A percentile compares a stretch with the other conserved stretches of the same genome.
Evolutionary conservation across 2,797 vertebrate species (phyloP).

Genomic region (Catharus ustulatus): DNA sequence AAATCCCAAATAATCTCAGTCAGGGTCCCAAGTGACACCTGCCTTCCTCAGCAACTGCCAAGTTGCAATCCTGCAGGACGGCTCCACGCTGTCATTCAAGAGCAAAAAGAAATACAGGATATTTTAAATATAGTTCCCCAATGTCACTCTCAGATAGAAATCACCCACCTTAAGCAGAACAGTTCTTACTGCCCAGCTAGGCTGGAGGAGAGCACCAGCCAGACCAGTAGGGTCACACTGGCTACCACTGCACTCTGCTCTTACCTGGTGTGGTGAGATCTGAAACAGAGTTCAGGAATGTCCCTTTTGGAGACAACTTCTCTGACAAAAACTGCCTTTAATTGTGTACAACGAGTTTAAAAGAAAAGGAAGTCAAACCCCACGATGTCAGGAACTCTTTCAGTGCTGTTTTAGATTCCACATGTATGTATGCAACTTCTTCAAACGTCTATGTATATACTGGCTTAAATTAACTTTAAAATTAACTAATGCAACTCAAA

Average conservation of each 20-base stretch:
- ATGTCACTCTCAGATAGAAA: neutral
- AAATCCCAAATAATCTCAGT: neutral
- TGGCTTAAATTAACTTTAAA: neutral
- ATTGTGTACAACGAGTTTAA: neutral
- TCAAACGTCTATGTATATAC: neutral
- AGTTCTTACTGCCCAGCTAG: neutral
- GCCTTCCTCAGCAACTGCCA: neutral
- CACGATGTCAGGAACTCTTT: neutral
- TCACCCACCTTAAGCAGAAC: neutral
- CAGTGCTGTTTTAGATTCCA: neutral
- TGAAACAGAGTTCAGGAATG: neutral
- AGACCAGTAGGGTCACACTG: too few species aligned
- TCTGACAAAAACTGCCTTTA: neutral
- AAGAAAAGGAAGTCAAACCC: neutral
- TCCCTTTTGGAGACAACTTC: neutral
- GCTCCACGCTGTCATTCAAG: neutral
- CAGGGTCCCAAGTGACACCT: neutral
- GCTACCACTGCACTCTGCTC: neutral
- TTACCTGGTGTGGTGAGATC: neutral
- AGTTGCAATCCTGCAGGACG: neutral
- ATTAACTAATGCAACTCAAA: neutral
- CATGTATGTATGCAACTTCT: neutral
- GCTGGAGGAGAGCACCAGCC: neutral
- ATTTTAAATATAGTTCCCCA: neutral
- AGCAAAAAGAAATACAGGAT: neutral